Conservation (phyloP, 2,797 vertebrate species). For the Onychomys torridus region DNA sequence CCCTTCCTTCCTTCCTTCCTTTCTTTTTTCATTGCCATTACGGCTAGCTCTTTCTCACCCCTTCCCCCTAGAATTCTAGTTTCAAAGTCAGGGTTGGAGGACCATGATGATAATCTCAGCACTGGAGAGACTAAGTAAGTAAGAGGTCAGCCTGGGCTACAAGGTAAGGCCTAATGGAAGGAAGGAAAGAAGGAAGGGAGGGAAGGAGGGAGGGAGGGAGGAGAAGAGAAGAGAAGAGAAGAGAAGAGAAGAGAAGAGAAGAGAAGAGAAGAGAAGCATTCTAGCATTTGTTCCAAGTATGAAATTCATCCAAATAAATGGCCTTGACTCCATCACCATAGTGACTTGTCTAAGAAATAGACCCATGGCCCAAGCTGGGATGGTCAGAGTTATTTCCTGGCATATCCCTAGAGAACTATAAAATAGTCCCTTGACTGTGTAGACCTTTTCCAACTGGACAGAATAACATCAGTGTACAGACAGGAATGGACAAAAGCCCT, state of each 20-base stretch:
- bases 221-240: background rate
- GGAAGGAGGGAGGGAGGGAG: accelerated
- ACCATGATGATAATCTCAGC: background rate
- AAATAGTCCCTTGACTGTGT: background rate
- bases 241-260: background rate
- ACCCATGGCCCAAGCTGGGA: background rate
- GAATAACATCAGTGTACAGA: background rate
- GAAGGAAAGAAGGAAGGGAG: accelerated
- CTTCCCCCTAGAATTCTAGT: background rate
- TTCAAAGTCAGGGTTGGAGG: background rate
- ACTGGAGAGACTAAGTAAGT: background rate
- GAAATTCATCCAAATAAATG: background rate
- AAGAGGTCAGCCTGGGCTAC: background rate
- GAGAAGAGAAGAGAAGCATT: background rate
- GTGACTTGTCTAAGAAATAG: background rate
- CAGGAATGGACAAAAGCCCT: background rate
- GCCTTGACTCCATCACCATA: background rate
- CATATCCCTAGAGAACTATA: background rate
- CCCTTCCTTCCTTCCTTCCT: background rate
- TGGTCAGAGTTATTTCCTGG: background rate
- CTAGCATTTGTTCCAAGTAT: background rate
- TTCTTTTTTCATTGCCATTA: background rate
- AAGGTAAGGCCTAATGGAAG: background rate
- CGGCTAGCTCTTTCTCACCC: background rate
- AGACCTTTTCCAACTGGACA: background rate